These are phyloP conservation scores for Epicampocera succincta DNA, from an alignment of 2,888 invertebrate genomes.

Conservation along the genomic window DNA sequence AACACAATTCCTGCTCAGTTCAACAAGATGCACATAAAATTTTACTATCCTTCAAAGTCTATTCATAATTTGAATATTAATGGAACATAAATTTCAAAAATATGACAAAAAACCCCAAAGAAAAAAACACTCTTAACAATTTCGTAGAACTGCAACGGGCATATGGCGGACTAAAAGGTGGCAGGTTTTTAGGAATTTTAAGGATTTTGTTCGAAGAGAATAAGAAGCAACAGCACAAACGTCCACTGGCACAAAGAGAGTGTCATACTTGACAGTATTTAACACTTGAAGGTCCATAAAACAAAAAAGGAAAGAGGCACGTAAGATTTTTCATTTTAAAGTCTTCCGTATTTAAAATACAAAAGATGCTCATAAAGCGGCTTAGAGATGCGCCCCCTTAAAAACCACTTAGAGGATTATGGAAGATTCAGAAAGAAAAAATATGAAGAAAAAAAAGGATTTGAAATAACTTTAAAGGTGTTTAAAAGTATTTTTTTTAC, in stretches of 20 bases:
- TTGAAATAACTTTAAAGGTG: constrained; percentile 19
- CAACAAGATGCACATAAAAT: not conserved
- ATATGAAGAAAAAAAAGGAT: not conserved
- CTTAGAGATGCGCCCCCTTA: constrained; percentile 45
- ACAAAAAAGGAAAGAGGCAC: not conserved
- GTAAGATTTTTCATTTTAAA: constrained; percentile 16
- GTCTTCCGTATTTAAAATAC: constrained; percentile 36
- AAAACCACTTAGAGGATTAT: constrained; percentile 62
- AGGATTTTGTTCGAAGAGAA: not conserved
- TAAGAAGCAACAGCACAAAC: not conserved
- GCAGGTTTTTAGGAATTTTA: constrained; percentile 37
- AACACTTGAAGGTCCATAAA: constrained; percentile 46
- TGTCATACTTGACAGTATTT: constrained; percentile 63
- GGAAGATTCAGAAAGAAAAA: constrained; percentile 12
- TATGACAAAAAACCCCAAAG: not conserved
- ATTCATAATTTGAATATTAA: not conserved
- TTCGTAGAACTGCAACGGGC: constrained; percentile 54
- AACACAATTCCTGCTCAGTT: not conserved
- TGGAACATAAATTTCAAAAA: not conserved
- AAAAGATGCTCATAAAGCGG: constrained; percentile 37
- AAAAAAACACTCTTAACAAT: constrained; percentile 43
- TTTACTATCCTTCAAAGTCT: constrained; percentile 1
- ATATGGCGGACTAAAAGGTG: constrained; percentile 65
- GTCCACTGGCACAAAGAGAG: constrained; percentile 24
- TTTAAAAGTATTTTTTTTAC: not conserved